Conservation (phyloP, 2,113 vertebrate genomes). For the Trochalopteron elliotii region DNA sequence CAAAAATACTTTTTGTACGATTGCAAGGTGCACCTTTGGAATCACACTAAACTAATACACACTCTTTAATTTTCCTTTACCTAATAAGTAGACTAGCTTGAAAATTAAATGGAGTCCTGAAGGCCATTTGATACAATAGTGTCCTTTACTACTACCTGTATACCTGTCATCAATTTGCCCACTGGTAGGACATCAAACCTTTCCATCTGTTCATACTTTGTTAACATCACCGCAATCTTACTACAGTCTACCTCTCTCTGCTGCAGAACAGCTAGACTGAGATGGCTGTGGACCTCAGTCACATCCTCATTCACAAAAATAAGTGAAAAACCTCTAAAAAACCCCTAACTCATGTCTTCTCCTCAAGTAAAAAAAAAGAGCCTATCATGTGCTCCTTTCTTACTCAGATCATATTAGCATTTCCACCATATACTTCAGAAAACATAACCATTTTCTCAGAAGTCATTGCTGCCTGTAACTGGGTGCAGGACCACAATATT, state of each 20-base stretch:
- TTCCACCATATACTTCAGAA: neutral
- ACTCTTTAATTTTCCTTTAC: neutral
- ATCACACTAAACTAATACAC: neutral
- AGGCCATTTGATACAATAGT: neutral
- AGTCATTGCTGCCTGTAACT: neutral
- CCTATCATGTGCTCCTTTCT: neutral
- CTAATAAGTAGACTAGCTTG: neutral
- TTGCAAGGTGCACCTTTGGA: neutral
- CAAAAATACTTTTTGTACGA: neutral
- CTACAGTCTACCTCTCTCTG: neutral
- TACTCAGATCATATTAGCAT: neutral
- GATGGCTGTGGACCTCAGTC: neutral
- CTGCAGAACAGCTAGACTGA: neutral
- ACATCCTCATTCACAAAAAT: neutral
- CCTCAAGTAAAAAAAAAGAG: neutral
- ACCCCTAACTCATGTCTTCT: rapidly evolving
- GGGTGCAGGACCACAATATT: neutral
- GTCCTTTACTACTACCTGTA: neutral
- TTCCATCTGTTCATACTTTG: neutral
- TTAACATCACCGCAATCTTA: neutral
- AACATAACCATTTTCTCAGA: neutral
- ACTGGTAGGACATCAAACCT: neutral
- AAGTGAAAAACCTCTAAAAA: neutral
- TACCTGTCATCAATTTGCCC: neutral
- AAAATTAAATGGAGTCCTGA: neutral